Evolutionary conservation across 2,797 vertebrate species (phyloP).

Genomic region (Helicolenus hilgendorfi): DNA sequence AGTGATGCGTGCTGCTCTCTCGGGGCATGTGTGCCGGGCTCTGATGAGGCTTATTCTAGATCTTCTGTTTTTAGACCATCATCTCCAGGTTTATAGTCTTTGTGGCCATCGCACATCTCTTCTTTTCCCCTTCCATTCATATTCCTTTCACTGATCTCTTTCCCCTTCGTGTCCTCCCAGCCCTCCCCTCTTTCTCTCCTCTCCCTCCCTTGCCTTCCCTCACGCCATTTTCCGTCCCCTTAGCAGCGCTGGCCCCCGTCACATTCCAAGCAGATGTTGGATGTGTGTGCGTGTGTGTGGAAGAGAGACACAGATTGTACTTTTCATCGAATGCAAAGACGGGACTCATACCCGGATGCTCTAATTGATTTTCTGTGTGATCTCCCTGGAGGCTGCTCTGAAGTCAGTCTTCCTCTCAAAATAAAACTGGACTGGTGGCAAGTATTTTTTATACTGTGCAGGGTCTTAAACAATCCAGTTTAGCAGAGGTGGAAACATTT

Average conservation of each 20-base stretch:
- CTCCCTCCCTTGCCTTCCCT: conserved; percentile 17
- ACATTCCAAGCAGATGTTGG: conserved; percentile 77
- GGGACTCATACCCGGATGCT: conserved; percentile 15
- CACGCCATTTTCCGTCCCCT: conserved; percentile 69
- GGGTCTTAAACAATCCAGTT: conserved; percentile 23
- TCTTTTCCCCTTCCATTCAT: conserved; percentile 59
- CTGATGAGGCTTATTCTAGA: conserved; percentile 68
- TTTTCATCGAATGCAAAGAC: conserved; percentile 27
- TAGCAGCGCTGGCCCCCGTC: conserved; percentile 25
- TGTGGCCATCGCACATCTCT: conserved; percentile 3
- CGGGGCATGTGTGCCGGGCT: conserved; percentile 73
- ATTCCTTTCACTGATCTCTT: conserved; percentile 49
- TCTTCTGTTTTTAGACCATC: conserved; percentile 70
- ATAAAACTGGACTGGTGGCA: conserved; percentile 26
- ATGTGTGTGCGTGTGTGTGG: conserved; percentile 26
- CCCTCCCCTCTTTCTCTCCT: conserved; percentile 4
- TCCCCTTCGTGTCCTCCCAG: conserved; percentile 1
- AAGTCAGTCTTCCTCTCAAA: conserved; percentile 18
- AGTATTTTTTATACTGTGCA: conserved; percentile 7
- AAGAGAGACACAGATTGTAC: not conserved
- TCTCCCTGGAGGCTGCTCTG: not conserved
- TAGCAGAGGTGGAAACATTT: conserved; percentile 58
- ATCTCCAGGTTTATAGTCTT: conserved; percentile 69
- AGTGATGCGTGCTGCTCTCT: conserved; percentile 64
- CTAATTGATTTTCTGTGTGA: conserved; percentile 48